Percentiles rank a stretch among this genome's conserved stretches.
These are phyloP conservation scores for Plodia interpunctella DNA, from an alignment of 1,140 invertebrate species.

Conservation along the genomic window DNA sequence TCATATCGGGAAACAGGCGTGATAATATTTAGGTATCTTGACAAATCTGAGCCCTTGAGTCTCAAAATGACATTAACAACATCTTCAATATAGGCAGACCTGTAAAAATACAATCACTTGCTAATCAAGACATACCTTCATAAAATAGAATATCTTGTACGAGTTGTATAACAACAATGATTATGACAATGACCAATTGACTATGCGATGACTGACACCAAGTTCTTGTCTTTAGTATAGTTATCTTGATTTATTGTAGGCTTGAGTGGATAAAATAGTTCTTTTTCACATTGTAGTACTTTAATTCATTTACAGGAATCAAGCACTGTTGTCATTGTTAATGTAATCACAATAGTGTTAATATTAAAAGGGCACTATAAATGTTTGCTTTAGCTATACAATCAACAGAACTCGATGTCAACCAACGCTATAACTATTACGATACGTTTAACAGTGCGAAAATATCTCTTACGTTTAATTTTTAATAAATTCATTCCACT, in stretches of 20 bases:
- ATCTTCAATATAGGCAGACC: too few species aligned
- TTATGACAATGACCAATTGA: slow-evolving; percentile 45
- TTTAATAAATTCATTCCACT: slow-evolving; percentile 74
- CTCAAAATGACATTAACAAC: too few species aligned
- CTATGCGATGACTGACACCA: slow-evolving; percentile 33
- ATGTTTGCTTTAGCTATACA: neutral
- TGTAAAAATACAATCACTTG: too few species aligned
- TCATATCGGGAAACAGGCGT: too few species aligned
- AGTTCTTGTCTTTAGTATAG: slow-evolving; percentile 19
- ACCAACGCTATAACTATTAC: slow-evolving; percentile 44
- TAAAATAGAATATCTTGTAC: neutral
- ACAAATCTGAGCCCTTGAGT: too few species aligned
- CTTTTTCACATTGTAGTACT: too few species aligned
- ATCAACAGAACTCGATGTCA: slow-evolving; percentile 16
- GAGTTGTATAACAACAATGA: slow-evolving; percentile 38
- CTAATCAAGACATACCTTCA: neutral
- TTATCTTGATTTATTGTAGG: slow-evolving; percentile 4
- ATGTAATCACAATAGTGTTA: neutral
- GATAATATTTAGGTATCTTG: too few species aligned
- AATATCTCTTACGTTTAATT: slow-evolving; percentile 71
- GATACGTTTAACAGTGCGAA: slow-evolving; percentile 71
- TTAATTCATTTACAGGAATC: too few species aligned
- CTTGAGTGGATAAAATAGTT: neutral
- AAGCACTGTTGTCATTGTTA: too few species aligned
- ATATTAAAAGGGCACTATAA: neutral